Evolutionary conservation across 2,797 vertebrate genomes (phyloP), one percentile per base, ranked within the genome.

Genomic region (Myotis planiceps): DNA sequence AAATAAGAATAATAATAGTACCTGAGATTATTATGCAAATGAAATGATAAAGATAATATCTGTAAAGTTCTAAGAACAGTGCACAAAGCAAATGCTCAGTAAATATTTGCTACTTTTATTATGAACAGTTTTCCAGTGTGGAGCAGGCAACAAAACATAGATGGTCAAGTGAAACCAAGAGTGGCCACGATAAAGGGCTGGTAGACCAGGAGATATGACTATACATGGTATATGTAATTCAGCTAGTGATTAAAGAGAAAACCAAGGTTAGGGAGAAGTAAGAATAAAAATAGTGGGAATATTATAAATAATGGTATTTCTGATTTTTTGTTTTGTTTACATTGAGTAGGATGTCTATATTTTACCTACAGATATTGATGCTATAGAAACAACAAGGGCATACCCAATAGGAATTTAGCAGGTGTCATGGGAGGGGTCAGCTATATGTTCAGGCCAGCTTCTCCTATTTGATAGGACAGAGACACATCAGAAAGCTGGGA

Each of bases 21-120:
- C 27, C 68, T 14, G 9, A 68, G 45, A 85, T 75, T 71, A 66
- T 69, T 60, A 27, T 39, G 51, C 27, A 68, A 14, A 80, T 32
- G 45, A 90, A 84, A 90, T 63, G 19, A 92, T 27, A 89, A 16
- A 88, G 55, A 49, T 18, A 47, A 29, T 42, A 88, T 60, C 3
- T 85, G 42, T 79, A 84, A 95, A 91, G 19, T 74, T 82, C 45
- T 75, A 47, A 49, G 47, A 92, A 82, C 9, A 92, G 45, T 45
- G 5, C 19, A 58, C 51, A 79, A 80, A 94, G 32, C 16, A 80
- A 72, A 32, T 42, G 60, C 39, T 83, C 42, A n/a, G 79, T 34
- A 65, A 95, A 80, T 89, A 65, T 76, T 74, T 92, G 78, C 86
- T 49, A 13, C 18, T 66, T 82, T 74, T 66, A 72, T 71, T 85